phyloP scores from a whole-genome alignment of 2,888 invertebrate genomes.

The Ephialtes manifestator region DNA sequence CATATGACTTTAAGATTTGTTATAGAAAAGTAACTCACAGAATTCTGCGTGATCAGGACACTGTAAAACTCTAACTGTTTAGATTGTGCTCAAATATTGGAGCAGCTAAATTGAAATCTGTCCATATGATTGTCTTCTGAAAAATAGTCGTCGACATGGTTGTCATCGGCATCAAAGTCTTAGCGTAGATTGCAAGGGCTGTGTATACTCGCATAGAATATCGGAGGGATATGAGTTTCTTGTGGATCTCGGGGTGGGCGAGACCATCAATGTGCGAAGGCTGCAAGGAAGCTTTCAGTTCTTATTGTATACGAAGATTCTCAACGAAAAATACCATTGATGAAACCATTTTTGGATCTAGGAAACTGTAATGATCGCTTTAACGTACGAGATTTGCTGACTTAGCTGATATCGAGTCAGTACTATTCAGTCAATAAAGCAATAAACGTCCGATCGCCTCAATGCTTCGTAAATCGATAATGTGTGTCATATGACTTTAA shows the following conservation, averaged over 20 bases:
- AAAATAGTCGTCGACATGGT: conserved; percentile 12
- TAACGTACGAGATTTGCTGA: background rate
- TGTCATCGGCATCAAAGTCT: conserved; percentile 22
- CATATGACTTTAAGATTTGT: background rate
- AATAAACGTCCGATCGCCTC: background rate
- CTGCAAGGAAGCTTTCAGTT: background rate
- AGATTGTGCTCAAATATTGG: background rate
- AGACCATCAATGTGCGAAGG: background rate
- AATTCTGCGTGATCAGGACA: background rate
- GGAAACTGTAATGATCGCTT: background rate
- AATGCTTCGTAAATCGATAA: too few relatives aligned
- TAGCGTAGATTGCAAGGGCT: conserved; percentile 11
- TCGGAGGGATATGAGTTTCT: conserved; percentile 11
- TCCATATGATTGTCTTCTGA: background rate
- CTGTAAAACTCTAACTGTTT: background rate
- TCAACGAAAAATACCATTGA: background rate
- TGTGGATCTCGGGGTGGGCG: background rate
- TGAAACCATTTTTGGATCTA: background rate
- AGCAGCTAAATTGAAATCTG: background rate
- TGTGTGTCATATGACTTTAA: background rate
- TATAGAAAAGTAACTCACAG: background rate
- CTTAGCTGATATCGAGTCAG: conserved; percentile 2
- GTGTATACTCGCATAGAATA: background rate
- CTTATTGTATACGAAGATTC: background rate
- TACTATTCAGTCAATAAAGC: background rate